Evolutionary conservation across 2,888 invertebrate species (phyloP), one percentile per base, ranked within the genome.

Genomic region (Ischnus inquisitorius): DNA sequence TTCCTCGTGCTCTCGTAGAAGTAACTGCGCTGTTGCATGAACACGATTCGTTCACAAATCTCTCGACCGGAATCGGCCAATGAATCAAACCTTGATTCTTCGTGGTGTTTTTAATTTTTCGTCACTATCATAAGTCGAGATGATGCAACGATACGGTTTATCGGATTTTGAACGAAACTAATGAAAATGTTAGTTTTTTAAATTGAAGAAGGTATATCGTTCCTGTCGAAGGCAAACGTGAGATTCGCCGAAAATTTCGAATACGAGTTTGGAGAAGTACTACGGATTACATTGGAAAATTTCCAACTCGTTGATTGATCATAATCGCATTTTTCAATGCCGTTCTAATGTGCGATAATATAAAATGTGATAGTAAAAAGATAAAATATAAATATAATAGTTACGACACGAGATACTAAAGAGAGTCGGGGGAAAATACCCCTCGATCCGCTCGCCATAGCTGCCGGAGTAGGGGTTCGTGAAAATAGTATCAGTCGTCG

Each of bases 1-100:
- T 82, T 57, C 80, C 65, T 77, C 48, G 62, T 54, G 78, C 43
- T 76, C 76, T 71, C 76, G 1, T 60, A 46, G 39, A 25, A 54
- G 43, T 69, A 48, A 74, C 60, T 34, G 19, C 62, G 34, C 48
- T 48, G 14, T 19, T 48, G 19, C 46, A 34, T 48, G 0, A 34
- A 41, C 43, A 60, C n/a, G 8, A 8, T 6, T 6, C 41, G 5
- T 60, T 43, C 71, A 60, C 41, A 41, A 43, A 72, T 22, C n/a
- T 22, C n/a, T 1, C 22, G 39, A 39, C n/a, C 16, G 2, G 25
- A 5, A 46, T 16, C n/a, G 34, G 34, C 34, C 34, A 34, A 6
- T 34, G 1, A 34, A 34, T 34, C 12, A 12, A 46, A 10, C 1
- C 14, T 12, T 14, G 46, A 46, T 46, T 46, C n/a, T 46, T 46